Percentiles rank a stretch among this genome's conserved stretches.
phyloP scores from a whole-genome alignment of 2,888 invertebrate species.

The Eupithecia inturbata region DNA sequence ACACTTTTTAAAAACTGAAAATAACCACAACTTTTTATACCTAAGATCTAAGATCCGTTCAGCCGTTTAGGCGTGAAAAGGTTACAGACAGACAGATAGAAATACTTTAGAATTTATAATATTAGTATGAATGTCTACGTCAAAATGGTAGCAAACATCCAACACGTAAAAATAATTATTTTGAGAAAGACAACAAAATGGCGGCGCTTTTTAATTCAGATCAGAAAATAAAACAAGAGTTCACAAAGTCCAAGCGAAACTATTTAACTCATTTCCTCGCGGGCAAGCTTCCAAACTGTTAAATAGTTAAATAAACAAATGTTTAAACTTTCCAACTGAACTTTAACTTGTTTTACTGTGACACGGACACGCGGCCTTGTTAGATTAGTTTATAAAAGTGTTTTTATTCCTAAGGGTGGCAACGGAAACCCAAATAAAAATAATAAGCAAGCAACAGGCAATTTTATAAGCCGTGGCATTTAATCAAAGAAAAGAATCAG shows the following conservation, averaged over 20 bases:
- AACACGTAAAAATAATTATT: neutral
- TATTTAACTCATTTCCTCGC: constrained; percentile 12
- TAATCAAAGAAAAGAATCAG: too few relatives aligned
- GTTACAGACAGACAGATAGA: too few relatives aligned
- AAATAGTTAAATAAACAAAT: constrained; percentile 23
- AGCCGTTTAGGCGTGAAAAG: too few relatives aligned
- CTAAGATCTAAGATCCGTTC: too few relatives aligned
- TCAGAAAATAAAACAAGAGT: neutral
- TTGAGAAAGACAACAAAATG: neutral
- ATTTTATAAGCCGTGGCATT: too few relatives aligned
- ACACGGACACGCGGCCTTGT: neutral
- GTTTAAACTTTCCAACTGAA: constrained; percentile 19
- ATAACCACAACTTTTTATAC: too few relatives aligned
- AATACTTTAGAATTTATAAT: too few relatives aligned
- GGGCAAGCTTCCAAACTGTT: constrained; percentile 21
- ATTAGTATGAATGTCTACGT: too few relatives aligned
- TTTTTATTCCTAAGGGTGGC: neutral
- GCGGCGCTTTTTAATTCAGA: neutral
- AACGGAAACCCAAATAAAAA: neutral
- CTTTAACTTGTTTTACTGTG: constrained; percentile 7
- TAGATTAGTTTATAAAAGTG: neutral
- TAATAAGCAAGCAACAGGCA: neutral
- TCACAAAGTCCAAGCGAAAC: neutral
- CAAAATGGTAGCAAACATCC: too few relatives aligned
- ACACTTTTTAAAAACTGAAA: too few relatives aligned